These are phyloP conservation scores for Drosophila tristis DNA, from an alignment of 1,140 invertebrate species.

Conservation along the genomic window DNA sequence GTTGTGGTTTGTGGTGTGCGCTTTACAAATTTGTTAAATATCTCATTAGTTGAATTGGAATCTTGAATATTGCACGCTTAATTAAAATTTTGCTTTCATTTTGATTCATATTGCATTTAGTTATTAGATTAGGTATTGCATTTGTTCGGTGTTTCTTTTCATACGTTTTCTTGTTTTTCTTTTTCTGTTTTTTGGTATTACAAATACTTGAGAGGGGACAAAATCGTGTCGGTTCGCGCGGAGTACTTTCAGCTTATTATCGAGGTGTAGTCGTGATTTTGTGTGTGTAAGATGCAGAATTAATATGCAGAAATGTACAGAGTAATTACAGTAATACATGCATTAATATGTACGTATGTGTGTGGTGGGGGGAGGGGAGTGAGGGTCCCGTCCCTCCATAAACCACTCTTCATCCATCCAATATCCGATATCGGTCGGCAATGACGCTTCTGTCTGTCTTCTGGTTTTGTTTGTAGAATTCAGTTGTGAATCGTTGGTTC, in stretches of 20 bases:
- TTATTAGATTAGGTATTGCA: conserved; percentile 22
- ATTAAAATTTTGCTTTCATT: conserved; percentile 31
- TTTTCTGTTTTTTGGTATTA: conserved; percentile 64
- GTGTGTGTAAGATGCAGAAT: not conserved
- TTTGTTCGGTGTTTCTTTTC: conserved; percentile 49
- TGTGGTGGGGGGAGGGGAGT: conserved; percentile 16
- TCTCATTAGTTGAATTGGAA: conserved; percentile 22
- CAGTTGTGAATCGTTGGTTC: conserved; percentile 34
- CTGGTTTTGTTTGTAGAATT: conserved; percentile 23
- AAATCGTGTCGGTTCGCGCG: conserved; percentile 29
- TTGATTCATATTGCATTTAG: conserved; percentile 60
- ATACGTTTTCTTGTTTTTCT: conserved; percentile 27
- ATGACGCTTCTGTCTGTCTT: conserved; percentile 71
- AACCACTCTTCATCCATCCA: conserved; percentile 6
- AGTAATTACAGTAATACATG: conserved; percentile 77
- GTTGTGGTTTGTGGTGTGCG: conserved; percentile 54
- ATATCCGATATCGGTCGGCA: conserved; percentile 80
- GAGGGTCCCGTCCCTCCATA: conserved; percentile 13
- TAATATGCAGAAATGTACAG: conserved; percentile 77
- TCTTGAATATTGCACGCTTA: conserved; percentile 53
- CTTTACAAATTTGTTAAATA: conserved; percentile 57
- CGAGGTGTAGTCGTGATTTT: conserved; percentile 22
- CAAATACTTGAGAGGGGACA: conserved; percentile 68
- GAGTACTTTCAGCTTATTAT: conserved; percentile 57
- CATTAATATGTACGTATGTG: conserved; percentile 50